Base-by-base conservation (phyloP, 2,888 invertebrate species). In the Pharmacophagus antenor region DNA sequence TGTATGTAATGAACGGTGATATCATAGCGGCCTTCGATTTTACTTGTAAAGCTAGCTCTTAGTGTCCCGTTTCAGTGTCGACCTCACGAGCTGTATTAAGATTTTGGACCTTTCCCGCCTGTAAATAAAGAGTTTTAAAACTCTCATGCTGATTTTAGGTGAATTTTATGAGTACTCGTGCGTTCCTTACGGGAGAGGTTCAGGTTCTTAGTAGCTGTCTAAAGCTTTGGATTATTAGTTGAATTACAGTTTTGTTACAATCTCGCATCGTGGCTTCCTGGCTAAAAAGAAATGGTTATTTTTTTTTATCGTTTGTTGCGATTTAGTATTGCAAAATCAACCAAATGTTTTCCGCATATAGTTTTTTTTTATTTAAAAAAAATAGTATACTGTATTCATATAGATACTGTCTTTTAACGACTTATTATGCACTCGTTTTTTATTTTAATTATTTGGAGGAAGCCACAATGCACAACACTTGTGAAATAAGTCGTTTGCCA, bases 21-120 rank as follows among this genome's bases (percentile, higher is more conserved):
- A 89, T 85, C 80, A 83, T 89, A 89, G 90, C 90, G 90, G 90
- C 90, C 90, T 90, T 90, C 84, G 85, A 89, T 88, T 86, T 83
- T 82, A 88, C 85, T 87, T 88, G 87, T 89, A 88, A 88, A 88
- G 87, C 84, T 89, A 88, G 88, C 77, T 84, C 55, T 77, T 88
- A 88, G 83, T 80, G 78, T 80, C 73, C 56, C 70, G 52, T 56
- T 47, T n/a, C 50, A 25, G 21, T 25, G 18, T 10, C 25, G 53
- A 25, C 22, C 41, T 37, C 27, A 18, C 8, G 23, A 2, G 15
- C 27, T 42, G 25, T 8, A 12, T 44, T 5, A 15, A 23, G 21
- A 41, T 21, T 51, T 22, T 37, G 51, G 22, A 41, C 27, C 22
- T 21, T 37, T 22, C 15, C 10, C 4, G 2, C 10, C 1, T 37